phyloP scores from a whole-genome alignment of 2,113 vertebrate genomes.

The Picathartes gymnocephalus region DNA sequence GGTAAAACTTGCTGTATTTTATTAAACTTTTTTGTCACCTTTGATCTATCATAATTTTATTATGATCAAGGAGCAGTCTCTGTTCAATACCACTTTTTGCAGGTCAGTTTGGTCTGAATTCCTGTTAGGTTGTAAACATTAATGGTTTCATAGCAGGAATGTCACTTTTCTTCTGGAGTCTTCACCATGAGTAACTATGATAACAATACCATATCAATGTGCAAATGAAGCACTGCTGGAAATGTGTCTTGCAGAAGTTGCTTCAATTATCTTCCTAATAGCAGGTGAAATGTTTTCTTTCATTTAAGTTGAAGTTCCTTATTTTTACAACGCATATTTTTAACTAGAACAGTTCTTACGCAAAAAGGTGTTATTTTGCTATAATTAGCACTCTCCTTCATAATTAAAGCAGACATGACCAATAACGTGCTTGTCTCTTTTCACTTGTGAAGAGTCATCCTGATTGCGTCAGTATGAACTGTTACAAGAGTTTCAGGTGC shows the following conservation, averaged over 20 bases:
- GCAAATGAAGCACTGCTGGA: neutral
- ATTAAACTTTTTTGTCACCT: neutral
- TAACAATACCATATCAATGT: neutral
- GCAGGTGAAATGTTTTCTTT: neutral
- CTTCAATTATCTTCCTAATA: neutral
- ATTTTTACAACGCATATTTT: neutral
- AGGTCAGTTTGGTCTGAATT: neutral
- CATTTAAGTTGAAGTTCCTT: neutral
- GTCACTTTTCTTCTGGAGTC: neutral
- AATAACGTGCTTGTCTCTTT: neutral
- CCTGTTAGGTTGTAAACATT: neutral
- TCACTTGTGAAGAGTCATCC: neutral
- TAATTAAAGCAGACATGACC: neutral
- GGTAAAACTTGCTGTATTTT: neutral
- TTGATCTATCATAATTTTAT: neutral
- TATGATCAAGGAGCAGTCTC: neutral
- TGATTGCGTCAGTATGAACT: neutral
- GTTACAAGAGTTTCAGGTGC: neutral
- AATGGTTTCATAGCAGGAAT: neutral
- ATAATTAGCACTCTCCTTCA: neutral
- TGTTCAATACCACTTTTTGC: neutral
- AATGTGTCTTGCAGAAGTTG: neutral
- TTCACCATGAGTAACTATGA: neutral
- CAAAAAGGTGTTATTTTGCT: neutral
- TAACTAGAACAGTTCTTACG: neutral